Evolutionary conservation across 2,888 invertebrate genomes (phyloP).

Genomic region (Drosophila mimetica): DNA sequence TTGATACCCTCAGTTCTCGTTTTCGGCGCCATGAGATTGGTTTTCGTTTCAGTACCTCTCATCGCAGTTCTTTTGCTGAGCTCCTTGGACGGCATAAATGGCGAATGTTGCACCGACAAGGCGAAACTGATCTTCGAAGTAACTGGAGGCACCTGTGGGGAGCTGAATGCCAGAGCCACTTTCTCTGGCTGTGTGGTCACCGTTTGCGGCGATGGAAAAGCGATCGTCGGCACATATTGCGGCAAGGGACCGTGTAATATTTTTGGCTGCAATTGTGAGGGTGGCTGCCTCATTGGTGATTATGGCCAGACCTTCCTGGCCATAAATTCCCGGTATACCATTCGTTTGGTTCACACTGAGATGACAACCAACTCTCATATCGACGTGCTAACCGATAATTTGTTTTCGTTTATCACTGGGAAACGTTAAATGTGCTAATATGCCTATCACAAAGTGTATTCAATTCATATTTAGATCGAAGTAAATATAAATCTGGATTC

Average conservation of each 20-base stretch:
- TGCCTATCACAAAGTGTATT: too few relatives aligned
- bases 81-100: neutral
- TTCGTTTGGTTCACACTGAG: neutral
- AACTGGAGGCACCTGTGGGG: conserved; percentile 8
- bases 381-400: too few relatives aligned
- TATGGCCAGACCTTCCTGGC: neutral
- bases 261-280: neutral
- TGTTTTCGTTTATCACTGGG: too few relatives aligned
- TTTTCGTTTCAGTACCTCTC: neutral
- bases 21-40: neutral
- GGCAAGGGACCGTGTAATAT: conserved; percentile 1
- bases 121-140: neutral
- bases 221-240: neutral
- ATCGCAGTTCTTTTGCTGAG: neutral
- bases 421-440: too few relatives aligned
- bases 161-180: neutral
- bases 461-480: too few relatives aligned
- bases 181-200: neutral
- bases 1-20: neutral
- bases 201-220: conserved; percentile 2
- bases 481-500: too few relatives aligned
- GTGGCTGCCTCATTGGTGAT: neutral
- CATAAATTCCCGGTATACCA: neutral
- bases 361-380: neutral
- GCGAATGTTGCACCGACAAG: conserved; percentile 8